A percentile compares a stretch with the other conserved stretches of the same genome.
Evolutionary conservation across 2,797 vertebrate genomes (phyloP).

Genomic region (Ctenopoma multispine): DNA sequence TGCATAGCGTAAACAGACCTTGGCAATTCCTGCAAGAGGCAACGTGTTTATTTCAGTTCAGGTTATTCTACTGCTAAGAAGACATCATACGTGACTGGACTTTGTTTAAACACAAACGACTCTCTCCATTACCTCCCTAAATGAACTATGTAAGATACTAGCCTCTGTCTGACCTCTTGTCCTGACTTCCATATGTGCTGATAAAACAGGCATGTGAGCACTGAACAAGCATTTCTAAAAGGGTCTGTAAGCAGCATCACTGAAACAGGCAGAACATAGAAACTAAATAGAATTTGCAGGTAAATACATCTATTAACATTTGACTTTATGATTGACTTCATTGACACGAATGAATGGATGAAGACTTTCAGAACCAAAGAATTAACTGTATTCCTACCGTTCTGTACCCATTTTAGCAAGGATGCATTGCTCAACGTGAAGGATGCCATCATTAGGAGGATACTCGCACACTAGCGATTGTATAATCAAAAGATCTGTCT

Average conservation of each 20-base stretch:
- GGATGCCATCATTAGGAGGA: conserved; percentile 21
- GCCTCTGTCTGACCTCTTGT: conserved; percentile 55
- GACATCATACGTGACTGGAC: background rate
- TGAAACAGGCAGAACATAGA: conserved; percentile 4
- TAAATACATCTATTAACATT: conserved; percentile 34
- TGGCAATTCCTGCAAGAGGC: conserved; percentile 8
- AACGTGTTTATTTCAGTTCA: conserved; percentile 25
- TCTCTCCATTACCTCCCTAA: conserved; percentile 60
- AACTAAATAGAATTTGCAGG: conserved; percentile 35
- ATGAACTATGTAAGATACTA: conserved; percentile 59
- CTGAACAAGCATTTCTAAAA: conserved; percentile 30
- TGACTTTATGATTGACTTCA: conserved; percentile 54
- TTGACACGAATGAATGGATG: conserved; percentile 7
- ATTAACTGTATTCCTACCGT: conserved; percentile 19
- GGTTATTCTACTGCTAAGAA: conserved; percentile 29
- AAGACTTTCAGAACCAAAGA: conserved; percentile 11
- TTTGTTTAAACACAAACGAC: conserved; percentile 25
- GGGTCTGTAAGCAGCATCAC: conserved; percentile 14
- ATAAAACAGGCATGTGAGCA: conserved; percentile 36
- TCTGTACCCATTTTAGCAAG: background rate
- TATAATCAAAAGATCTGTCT: conserved; percentile 53
- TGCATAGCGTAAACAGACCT: conserved; percentile 16
- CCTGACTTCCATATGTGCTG: conserved; percentile 28
- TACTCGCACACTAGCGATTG: background rate
- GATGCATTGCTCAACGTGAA: conserved; percentile 3